phyloP scores from a whole-genome alignment of 2,113 vertebrate species.

The Oceanodroma tethys region DNA sequence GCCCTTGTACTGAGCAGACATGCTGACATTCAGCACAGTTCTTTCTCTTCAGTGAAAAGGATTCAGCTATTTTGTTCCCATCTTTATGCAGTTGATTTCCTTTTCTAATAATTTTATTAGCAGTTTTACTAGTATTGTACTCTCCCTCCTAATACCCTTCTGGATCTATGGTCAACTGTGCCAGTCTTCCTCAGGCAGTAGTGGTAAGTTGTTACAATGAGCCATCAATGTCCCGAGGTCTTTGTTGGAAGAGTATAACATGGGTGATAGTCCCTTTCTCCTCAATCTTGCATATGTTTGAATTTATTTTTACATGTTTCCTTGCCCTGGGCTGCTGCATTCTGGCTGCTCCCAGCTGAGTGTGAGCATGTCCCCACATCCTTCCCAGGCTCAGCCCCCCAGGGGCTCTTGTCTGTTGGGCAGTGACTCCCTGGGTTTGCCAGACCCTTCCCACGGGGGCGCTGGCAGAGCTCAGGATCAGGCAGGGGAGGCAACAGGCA shows the following conservation, averaged over 20 bases:
- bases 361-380: fast-evolving
- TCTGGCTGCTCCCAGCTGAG: not conserved
- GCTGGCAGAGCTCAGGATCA: not conserved
- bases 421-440: not conserved
- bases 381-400: not conserved
- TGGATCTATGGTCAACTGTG: not conserved
- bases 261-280: not conserved
- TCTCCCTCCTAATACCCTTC: not conserved
- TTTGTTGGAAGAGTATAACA: not conserved
- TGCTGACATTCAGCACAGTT: not conserved
- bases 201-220: not conserved
- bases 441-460: not conserved
- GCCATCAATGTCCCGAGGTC: not conserved
- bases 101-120: not conserved
- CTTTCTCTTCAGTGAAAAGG: not conserved
- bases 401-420: not conserved
- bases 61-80: not conserved
- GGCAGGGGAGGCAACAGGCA: not conserved
- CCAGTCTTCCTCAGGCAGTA: not conserved
- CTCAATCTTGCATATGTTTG: not conserved
- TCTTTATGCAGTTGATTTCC: not conserved
- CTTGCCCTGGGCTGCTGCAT: not conserved
- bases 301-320: not conserved
- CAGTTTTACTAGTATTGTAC: not conserved
- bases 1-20: not conserved